Percentiles rank a stretch among this genome's conserved stretches.
Evolutionary conservation across 1,140 invertebrate species (phyloP).

Genomic region (Teleogryllus occipitalis): DNA sequence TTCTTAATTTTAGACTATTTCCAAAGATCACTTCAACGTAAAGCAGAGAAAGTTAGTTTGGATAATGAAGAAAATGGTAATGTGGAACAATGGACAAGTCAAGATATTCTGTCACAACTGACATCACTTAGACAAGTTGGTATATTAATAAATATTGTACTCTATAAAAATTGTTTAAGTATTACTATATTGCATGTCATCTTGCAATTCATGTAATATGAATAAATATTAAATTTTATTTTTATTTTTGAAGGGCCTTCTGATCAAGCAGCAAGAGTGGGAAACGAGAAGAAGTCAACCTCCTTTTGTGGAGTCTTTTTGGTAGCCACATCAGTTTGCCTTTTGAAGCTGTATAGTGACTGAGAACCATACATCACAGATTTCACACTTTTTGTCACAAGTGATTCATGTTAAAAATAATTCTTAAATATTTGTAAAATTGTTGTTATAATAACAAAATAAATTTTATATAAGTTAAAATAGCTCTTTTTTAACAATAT

Average conservation of each 20-base stretch:
- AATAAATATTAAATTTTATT: neutral
- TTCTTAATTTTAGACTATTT: neutral
- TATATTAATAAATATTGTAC: neutral
- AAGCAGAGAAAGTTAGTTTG: neutral
- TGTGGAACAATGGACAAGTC: constrained; percentile 25
- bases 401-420: no score
- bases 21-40: neutral
- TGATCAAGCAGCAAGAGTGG: constrained; percentile 39
- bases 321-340: no score
- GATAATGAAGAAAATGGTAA: neutral
- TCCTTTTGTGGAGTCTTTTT: constrained; percentile 25
- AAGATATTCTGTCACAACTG: constrained; percentile 36
- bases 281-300: constrained; percentile 34
- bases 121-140: constrained; percentile 35
- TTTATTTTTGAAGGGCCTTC: constrained; percentile 34
- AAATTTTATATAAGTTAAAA: no score
- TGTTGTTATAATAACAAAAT: no score
- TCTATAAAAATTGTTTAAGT: neutral
- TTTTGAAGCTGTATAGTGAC: no score
- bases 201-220: neutral
- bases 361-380: no score
- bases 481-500: no score
- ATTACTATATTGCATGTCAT: neutral
- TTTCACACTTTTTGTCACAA: no score
- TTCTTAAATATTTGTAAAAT: no score